Evolutionary conservation across 2,797 vertebrate species (phyloP), one percentile per base, ranked within the genome.

Genomic region (Falco cherrug): DNA sequence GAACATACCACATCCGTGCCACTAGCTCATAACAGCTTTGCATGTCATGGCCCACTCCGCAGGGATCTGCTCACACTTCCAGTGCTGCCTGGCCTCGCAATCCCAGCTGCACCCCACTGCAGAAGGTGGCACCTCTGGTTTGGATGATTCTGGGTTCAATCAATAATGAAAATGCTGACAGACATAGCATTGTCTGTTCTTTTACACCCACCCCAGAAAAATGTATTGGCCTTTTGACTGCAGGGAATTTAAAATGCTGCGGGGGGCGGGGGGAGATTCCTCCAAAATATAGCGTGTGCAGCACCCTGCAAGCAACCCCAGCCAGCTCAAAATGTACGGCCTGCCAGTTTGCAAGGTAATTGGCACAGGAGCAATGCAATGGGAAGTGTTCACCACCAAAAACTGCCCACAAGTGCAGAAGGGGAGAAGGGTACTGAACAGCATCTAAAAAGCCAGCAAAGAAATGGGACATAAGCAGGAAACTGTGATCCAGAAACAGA

Each of bases 321-420:
- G 33, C 5, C 61, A 54, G 7, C 21, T 47, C 39, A 16, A 43
- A 69, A 57, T 10, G 5, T 24, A 25, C 5, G 18, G 16, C 6
- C 29, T 37, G 76, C 59, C 31, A 37, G 35, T 16, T 39, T 39
- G 26, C 20, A 43, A 63, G 26, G 25, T 31, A 29, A 11, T 15
- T 0, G 0, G 18, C n/a, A 60, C 22, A 37, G 31, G 17, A 28
- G 8, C 31, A 69, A 68, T 60, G 19, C 39, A 28, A 3, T 18
- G 25, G n/a, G 41, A 77, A 95, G 25, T 0, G 1, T 51, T 75
- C 43, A 59, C 26, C 29, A 21, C 19, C 45, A 86, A 25, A 53
- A 54, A 21, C 24, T 70, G 37, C n/a, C 33, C 20, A 8, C 5
- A 39, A 68, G 13, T 24, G 61, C 28, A 56, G 53, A 39, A 70